These are phyloP conservation scores for Lasioglossum villosulum DNA, from an alignment of 2,888 invertebrate genomes.

Conservation along the genomic window DNA sequence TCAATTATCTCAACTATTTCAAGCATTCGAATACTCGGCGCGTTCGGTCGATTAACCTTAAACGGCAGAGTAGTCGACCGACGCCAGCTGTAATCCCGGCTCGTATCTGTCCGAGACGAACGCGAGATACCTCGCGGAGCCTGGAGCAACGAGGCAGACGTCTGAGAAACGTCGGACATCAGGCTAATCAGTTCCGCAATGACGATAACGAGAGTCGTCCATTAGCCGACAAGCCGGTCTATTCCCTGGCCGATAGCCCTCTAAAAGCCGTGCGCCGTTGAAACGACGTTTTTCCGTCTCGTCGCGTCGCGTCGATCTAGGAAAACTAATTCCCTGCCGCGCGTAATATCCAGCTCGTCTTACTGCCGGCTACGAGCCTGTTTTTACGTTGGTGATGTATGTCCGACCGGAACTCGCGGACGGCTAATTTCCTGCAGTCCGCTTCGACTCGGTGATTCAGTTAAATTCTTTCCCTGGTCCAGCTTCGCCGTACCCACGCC, in stretches of 20 bases:
- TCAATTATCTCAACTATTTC: not conserved
- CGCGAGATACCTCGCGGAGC: not conserved
- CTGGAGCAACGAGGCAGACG: slow-evolving; percentile 11
- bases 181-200: slow-evolving; percentile 44
- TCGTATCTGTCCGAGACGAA: not conserved
- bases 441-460: slow-evolving; percentile 23
- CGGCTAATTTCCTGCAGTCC: slow-evolving; percentile 34
- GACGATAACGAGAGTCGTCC: slow-evolving; percentile 49
- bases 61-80: not conserved
- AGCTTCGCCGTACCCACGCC: not conserved
- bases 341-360: slow-evolving; percentile 33
- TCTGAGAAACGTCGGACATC: slow-evolving; percentile 35
- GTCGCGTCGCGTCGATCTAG: not conserved
- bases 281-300: slow-evolving; percentile 28
- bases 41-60: not conserved
- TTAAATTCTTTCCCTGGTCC: slow-evolving; percentile 4
- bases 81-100: not conserved
- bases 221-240: slow-evolving; percentile 33
- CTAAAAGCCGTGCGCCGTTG: slow-evolving; percentile 32
- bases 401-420: not conserved
- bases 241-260: slow-evolving; percentile 38
- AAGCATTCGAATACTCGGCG: not conserved
- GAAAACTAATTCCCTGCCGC: slow-evolving; percentile 31
- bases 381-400: slow-evolving; percentile 31
- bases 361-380: not conserved